Evolutionary conservation across 1,140 invertebrate species (phyloP), one percentile per base, ranked within the genome.

Genomic region (Ptiloglossa arizonensis): DNA sequence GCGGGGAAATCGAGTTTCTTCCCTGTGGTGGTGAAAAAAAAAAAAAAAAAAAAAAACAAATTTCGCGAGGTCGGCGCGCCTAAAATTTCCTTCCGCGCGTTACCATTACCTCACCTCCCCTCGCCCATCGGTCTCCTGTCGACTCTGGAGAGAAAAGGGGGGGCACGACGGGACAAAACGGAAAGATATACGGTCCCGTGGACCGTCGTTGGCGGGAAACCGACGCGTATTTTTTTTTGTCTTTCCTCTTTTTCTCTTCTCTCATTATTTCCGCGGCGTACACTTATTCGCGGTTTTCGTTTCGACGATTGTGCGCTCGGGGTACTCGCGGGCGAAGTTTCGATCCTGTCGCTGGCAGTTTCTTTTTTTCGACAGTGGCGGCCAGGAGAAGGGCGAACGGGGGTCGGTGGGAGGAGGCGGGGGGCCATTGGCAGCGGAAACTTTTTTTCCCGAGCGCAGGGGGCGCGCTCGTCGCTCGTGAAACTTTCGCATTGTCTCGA

Each of bases 401-500:
- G 41, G 11, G 9, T 0, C 8, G 41, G 9, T 11, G 13, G 41
- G 8, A n/a, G n/a, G n/a, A n/a, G n/a, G n/a, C n/a, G 19, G 32
- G 5, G 19, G 11, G 59, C 38, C 66, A 70, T 60, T 24, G 66
- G 44, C 66, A 52, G 41, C 32, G 56, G 67, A 59, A 77, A 77
- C 66, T 77, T 77, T 54, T 66, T 50, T n/a, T n/a, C n/a, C n/a
- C 44, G 24, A 29, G 15, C 66, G 50, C 50, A 1, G 66, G 9
- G 50, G n/a, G n/a, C n/a, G n/a, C n/a, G n/a, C 35, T 70, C 74
- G 66, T 52, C 32, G 13, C n/a, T 60, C 44, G 74, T 70, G 67
- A 77, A 77, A 77, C 74, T 77, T 77, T 77, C 44, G 67, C 27
- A 77, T 77, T 77, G 74, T 77, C 66, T 52, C 56, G 24, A 13